These are phyloP conservation scores for Cossypha dichroa DNA, from an alignment of 2,797 vertebrate genomes.

Conservation along the genomic window DNA sequence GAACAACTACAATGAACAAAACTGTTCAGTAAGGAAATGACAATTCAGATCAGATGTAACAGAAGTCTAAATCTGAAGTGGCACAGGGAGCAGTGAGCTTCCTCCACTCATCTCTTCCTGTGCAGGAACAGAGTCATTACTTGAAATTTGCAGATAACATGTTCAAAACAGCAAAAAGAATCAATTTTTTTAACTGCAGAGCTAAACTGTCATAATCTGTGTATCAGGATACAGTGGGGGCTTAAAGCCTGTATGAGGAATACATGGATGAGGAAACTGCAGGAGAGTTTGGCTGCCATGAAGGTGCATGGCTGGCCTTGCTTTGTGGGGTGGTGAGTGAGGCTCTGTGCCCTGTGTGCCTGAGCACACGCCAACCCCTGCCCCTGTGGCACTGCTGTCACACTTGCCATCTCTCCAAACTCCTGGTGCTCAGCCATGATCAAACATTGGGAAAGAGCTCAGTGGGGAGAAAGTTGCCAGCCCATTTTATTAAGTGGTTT, in stretches of 20 bases:
- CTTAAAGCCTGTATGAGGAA: not conserved
- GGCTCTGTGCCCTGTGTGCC: not conserved
- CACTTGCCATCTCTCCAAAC: not conserved
- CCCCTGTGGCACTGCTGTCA: fast-evolving
- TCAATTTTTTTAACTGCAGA: not conserved
- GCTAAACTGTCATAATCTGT: not conserved
- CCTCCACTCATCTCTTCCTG: not conserved
- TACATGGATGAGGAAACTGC: not conserved
- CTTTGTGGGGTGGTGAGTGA: not conserved
- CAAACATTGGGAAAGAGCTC: not conserved
- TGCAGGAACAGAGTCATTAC: not conserved
- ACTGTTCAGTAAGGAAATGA: not conserved
- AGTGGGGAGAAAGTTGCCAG: not conserved
- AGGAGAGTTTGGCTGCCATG: not conserved
- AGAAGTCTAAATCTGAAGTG: not conserved
- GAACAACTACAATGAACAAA: not conserved
- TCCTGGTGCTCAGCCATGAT: not conserved
- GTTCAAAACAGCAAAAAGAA: not conserved
- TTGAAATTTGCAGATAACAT: not conserved
- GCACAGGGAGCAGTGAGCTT: not conserved
- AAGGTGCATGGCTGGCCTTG: not conserved
- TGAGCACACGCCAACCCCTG: fast-evolving
- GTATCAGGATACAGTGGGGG: no score
- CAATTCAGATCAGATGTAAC: not conserved
- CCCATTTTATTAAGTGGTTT: not conserved